Evolutionary conservation across 2,113 vertebrate species (phyloP).

Genomic region (Dendropsophus ebraccatus): DNA sequence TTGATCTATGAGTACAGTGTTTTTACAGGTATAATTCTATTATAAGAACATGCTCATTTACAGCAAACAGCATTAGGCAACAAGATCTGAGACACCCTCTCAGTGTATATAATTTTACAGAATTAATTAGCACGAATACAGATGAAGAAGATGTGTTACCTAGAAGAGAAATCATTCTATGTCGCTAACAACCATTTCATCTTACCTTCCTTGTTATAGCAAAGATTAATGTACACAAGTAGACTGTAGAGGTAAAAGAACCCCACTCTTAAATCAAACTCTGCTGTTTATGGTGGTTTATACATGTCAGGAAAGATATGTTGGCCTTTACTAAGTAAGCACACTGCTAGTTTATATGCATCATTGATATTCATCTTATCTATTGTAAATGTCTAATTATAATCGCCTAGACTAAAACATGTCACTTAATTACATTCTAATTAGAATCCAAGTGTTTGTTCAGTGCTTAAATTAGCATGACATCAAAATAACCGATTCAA

Average conservation of each 20-base stretch:
- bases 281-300: not conserved
- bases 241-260: not conserved
- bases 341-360: not conserved
- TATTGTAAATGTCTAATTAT: constrained; percentile 33
- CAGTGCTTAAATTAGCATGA: constrained; percentile 31
- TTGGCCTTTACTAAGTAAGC: not conserved
- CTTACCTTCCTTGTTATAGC: not conserved
- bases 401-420: constrained; percentile 7
- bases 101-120: not conserved
- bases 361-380: not conserved
- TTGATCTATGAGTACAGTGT: not conserved
- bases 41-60: constrained; percentile 1
- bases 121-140: constrained; percentile 9
- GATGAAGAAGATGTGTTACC: not conserved
- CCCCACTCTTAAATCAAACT: not conserved
- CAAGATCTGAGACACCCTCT: not conserved
- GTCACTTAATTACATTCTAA: constrained; percentile 30
- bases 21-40: constrained; percentile 21
- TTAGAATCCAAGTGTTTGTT: constrained; percentile 30
- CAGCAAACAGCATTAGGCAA: not conserved
- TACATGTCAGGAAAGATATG: not conserved
- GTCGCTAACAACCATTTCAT: not conserved
- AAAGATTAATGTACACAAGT: not conserved
- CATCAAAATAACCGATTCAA: constrained; percentile 24
- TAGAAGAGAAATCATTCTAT: not conserved